Conservation (phyloP, 2,113 vertebrate genomes). For the Silurus meridionalis region DNA sequence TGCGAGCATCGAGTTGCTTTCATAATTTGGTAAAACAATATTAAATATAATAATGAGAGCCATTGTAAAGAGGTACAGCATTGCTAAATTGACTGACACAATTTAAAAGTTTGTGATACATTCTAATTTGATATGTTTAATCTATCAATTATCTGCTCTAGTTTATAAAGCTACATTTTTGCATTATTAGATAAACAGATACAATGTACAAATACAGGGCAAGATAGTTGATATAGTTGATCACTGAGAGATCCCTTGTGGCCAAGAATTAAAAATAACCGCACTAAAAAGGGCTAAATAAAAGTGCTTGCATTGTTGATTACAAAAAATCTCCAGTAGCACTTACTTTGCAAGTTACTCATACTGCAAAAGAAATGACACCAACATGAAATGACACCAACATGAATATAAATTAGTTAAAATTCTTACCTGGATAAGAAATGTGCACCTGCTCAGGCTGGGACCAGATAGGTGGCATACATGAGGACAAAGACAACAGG, state of each 20-base stretch:
- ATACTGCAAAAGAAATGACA: not conserved
- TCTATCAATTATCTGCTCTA: not conserved
- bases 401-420: not conserved
- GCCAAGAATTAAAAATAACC: not conserved
- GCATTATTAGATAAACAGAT: not conserved
- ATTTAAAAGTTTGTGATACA: not conserved
- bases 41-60: not conserved
- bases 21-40: not conserved
- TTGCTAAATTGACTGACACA: not conserved
- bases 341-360: not conserved
- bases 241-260: not conserved
- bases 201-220: not conserved
- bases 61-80: not conserved
- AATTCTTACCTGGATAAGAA: constrained; percentile 70
- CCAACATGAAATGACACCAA: not conserved
- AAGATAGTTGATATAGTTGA: not conserved
- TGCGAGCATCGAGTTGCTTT: not conserved
- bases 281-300: not conserved
- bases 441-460: constrained; percentile 77
- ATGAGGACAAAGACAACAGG: constrained; percentile 8
- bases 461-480: constrained; percentile 62
- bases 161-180: not conserved
- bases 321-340: not conserved
- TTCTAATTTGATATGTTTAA: not conserved
- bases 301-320: not conserved